Percentiles rank a stretch among this genome's conserved stretches.
These are phyloP conservation scores for Rosalia funebris DNA, from an alignment of 2,888 invertebrate species.

Conservation along the genomic window DNA sequence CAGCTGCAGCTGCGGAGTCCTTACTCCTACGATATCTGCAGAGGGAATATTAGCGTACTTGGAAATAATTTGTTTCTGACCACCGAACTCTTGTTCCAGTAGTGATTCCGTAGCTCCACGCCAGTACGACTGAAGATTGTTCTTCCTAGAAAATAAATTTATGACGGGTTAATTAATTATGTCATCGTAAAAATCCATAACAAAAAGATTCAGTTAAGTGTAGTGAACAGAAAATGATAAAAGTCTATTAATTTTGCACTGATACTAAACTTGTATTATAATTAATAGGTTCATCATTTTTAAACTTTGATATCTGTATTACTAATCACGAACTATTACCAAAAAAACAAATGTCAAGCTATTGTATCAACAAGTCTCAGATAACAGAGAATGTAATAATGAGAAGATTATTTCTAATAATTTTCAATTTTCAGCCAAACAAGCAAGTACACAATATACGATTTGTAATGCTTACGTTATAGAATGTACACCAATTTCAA, in stretches of 20 bases:
- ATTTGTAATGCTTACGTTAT: constrained; percentile 66
- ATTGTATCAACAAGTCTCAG: too few relatives aligned
- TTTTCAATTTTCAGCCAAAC: too few relatives aligned
- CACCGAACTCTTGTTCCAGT: constrained; percentile 58
- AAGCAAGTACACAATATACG: too few relatives aligned
- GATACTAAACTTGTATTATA: too few relatives aligned
- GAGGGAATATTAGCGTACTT: constrained; percentile 59
- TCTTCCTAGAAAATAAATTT: constrained; percentile 44
- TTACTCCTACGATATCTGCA: constrained; percentile 56
- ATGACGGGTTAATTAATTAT: too few relatives aligned
- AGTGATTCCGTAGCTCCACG: constrained; percentile 48
- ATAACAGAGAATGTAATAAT: not conserved
- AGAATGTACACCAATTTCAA: constrained; percentile 78
- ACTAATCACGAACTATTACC: not conserved
- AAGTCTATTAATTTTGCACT: too few relatives aligned
- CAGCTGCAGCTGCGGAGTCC: constrained; percentile 70
- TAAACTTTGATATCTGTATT: not conserved
- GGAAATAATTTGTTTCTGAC: constrained; percentile 55
- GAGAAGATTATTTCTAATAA: not conserved
- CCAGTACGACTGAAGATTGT: constrained; percentile 55
- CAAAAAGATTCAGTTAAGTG: too few relatives aligned
- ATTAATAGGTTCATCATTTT: too few relatives aligned
- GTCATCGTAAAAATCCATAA: too few relatives aligned
- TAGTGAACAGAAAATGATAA: too few relatives aligned
- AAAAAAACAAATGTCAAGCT: not conserved